phyloP scores from a whole-genome alignment of 2,888 invertebrate genomes.

The Byasa hedistus region DNA sequence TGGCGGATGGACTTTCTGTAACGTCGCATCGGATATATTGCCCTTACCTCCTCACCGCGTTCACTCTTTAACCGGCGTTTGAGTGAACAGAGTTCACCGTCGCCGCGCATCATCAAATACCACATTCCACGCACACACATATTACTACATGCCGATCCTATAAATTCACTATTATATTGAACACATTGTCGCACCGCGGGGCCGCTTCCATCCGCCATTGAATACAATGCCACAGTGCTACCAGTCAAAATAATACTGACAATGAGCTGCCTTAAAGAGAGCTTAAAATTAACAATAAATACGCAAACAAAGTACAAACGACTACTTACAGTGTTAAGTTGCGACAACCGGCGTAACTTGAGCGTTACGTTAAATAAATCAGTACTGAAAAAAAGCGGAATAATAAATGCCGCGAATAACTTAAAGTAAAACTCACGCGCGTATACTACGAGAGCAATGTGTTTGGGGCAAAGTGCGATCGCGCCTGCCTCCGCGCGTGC shows the following conservation, averaged over 20 bases:
- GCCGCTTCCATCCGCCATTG: conserved; percentile 13
- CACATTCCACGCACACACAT: conserved; percentile 24
- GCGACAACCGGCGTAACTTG: conserved; percentile 39
- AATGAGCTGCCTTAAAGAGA: conserved; percentile 45
- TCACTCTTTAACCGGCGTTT: conserved; percentile 35
- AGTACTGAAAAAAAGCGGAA: conserved; percentile 66
- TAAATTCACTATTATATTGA: conserved; percentile 34
- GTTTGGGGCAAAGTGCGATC: conserved; percentile 38
- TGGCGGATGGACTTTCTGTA: conserved; percentile 38
- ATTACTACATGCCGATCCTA: conserved; percentile 30
- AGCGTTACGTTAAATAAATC: conserved; percentile 50
- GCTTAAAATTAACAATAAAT: conserved; percentile 52
- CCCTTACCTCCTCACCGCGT: neutral
- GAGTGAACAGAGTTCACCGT: conserved; percentile 34
- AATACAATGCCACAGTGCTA: conserved; percentile 39
- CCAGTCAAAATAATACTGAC: conserved; percentile 54
- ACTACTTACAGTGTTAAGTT: conserved; percentile 44
- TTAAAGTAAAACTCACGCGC: conserved; percentile 53
- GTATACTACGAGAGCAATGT: conserved; percentile 43
- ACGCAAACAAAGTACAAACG: conserved; percentile 45
- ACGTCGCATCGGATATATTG: conserved; percentile 28
- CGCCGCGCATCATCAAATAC: conserved; percentile 23
- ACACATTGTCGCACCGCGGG: conserved; percentile 38
- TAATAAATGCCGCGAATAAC: conserved; percentile 44
- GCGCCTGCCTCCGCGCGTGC: conserved; percentile 38